phyloP scores from a whole-genome alignment of 1,140 invertebrate genomes.

The Saccostrea cuccullata region DNA sequence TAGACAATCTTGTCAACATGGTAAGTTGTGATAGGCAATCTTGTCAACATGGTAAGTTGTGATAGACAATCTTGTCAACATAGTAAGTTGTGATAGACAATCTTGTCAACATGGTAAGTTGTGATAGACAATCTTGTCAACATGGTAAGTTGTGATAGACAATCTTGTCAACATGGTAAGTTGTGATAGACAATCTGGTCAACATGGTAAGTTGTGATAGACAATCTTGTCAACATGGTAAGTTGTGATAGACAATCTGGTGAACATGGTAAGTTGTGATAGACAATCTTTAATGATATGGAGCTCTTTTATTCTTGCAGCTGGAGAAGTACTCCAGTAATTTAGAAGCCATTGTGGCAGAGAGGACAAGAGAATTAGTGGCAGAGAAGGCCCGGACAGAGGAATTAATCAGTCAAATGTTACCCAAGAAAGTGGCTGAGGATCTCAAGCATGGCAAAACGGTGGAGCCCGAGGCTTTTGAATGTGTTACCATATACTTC shows the following conservation, averaged over 20 bases:
- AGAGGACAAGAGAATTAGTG: constrained; percentile 91
- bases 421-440: constrained; percentile 86
- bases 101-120: constrained; percentile 60
- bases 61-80: too few relatives aligned
- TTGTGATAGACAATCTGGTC: constrained; percentile 60
- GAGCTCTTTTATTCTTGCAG: constrained; percentile 68
- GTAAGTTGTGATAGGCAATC: too few relatives aligned
- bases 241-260: constrained; percentile 60
- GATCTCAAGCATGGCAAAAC: constrained; percentile 90
- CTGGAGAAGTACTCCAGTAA: constrained; percentile 95
- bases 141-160: constrained; percentile 61
- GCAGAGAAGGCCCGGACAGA: constrained; percentile 95
- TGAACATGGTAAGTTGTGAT: constrained; percentile 65
- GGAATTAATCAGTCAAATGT: constrained; percentile 91
- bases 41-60: too few relatives aligned
- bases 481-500: constrained; percentile 91
- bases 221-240: constrained; percentile 65
- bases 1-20: too few relatives aligned
- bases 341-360: constrained; percentile 92
- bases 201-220: constrained; percentile 59
- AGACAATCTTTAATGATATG: too few relatives aligned
- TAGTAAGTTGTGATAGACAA: constrained; percentile 67
- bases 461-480: constrained; percentile 92
- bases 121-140: constrained; percentile 64
- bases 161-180: constrained; percentile 63